Evolutionary conservation across 1,140 invertebrate species (phyloP), one percentile per base, ranked within the genome.

Genomic region (Himalopsyche phryganea): DNA sequence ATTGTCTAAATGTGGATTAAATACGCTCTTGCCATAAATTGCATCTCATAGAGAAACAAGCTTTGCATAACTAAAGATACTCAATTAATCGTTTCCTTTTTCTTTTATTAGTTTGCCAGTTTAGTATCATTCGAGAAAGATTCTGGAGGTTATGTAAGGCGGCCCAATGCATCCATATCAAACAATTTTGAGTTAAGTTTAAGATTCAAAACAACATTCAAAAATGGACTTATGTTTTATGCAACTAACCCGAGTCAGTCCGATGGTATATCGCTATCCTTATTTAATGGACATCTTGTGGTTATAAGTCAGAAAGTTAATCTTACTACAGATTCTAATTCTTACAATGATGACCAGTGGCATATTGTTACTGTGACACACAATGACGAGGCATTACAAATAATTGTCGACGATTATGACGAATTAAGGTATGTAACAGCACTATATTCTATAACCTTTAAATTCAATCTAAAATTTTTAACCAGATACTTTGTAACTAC

Each of bases 311-410:
- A 87, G 56, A 81, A 81, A 7, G 81, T 81, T 63, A 77, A 81
- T 57, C 68, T 89, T 14, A 80, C 74, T 15, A 82, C 83, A 0
- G 79, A 79, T 6, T 72, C 82, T 1, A 78, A 77, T 17, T 83
- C 77, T 1, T 94, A 91, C 71, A 90, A 93, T 68, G 94, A 98
- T 72, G 89, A 87, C 28, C 82, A 89, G 53, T 97, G 95, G 92
- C 96, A 98, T 72, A 92, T 93, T 5, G 85, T 98, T 0, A 92
- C 90, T 0, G 87, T 93, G 0, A 89, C 85, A 1, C 89, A 90
- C 65, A 82, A 82, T 71, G 67, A 75, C 42, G 74, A 72, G 15
- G 72, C 78, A 48, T 72, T 92, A 41, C 69, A 85, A 13, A 78
- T 98, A 1, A 86, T 91, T 47, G 88, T 96, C 17, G 94, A 98